These are phyloP conservation scores for Chloroceryle amazona DNA, from an alignment of 2,797 vertebrate genomes.

Conservation along the genomic window DNA sequence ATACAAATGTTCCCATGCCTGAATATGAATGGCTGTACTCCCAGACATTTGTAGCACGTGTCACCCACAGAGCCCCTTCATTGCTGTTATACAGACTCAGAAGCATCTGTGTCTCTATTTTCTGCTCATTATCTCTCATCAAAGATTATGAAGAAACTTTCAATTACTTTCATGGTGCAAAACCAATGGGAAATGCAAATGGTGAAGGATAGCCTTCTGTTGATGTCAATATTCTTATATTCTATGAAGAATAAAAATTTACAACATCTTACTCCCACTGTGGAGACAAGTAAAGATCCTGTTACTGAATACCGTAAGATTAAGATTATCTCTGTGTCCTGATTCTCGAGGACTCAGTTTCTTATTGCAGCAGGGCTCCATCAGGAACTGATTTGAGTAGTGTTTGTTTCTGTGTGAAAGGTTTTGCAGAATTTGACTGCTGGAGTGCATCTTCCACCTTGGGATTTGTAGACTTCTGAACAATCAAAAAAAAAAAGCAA, in stretches of 20 bases:
- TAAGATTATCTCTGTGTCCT: not conserved
- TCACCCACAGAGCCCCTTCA: not conserved
- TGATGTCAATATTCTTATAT: not conserved
- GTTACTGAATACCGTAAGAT: not conserved
- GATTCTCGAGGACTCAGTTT: not conserved
- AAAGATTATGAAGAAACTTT: not conserved
- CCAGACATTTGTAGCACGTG: not conserved
- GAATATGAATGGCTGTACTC: not conserved
- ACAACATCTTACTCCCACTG: not conserved
- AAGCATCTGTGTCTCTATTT: not conserved
- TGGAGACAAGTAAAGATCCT: not conserved
- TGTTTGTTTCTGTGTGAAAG: not conserved
- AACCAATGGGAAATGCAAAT: not conserved
- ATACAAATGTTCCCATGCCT: fast-evolving
- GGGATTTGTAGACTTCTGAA: not conserved
- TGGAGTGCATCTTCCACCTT: not conserved
- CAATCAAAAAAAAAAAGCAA: not conserved
- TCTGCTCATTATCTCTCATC: not conserved
- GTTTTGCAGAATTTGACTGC: not conserved
- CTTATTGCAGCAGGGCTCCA: not conserved
- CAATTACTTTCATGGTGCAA: not conserved
- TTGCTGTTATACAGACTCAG: not conserved
- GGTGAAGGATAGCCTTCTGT: not conserved
- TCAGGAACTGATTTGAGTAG: not conserved
- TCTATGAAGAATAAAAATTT: not conserved